Base-by-base conservation (phyloP, 2,113 vertebrate genomes). In the Antechinus flavipes region DNA sequence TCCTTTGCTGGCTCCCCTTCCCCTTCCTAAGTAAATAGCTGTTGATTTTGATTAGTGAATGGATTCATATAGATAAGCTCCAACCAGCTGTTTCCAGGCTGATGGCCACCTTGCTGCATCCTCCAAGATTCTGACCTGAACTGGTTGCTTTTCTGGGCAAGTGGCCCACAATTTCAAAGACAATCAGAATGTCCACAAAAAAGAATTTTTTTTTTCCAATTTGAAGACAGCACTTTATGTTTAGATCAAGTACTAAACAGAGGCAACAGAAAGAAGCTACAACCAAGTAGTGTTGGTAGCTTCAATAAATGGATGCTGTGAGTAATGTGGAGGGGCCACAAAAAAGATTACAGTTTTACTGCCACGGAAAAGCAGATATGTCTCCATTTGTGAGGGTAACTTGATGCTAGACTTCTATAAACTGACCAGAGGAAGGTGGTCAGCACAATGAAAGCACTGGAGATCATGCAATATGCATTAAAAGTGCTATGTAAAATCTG, bases 21-120 rank as follows among this genome's bases (percentile, higher is more conserved):
- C 92, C 93, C 56, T 97, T 98, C 96, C 98, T 97, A 97, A 97
- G 95, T 93, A 97, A 96, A 96, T 96, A 97, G 89, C 93, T 0
- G 26, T 94, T 97, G 96, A 95, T 91, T 95, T 96, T 93, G 95
- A 97, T 98, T 95, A 95, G 94, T 93, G 94, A 96, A 95, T 95
- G 16, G 90, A 94, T 98, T 97, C 93, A 89, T 93, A 94, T 46
- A 97, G 97, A 97, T 84, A 97, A 97, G 94, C 90, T 93, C 97
- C 84, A 96, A 92, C 94, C 94, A 42, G 95, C 94, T 97, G 94
- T 56, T 96, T 95, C 92, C 58, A 96, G 94, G 54, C 91, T 93
- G 90, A 46, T 0, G 7, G 91, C 94, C 55, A 52, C 58, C 50
- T 61, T 35, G 35, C 84, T 50, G 95, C 0, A 0, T 97, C 93